Base-by-base conservation (phyloP, 2,888 invertebrate species). In the Torymus aiolomorphi region DNA sequence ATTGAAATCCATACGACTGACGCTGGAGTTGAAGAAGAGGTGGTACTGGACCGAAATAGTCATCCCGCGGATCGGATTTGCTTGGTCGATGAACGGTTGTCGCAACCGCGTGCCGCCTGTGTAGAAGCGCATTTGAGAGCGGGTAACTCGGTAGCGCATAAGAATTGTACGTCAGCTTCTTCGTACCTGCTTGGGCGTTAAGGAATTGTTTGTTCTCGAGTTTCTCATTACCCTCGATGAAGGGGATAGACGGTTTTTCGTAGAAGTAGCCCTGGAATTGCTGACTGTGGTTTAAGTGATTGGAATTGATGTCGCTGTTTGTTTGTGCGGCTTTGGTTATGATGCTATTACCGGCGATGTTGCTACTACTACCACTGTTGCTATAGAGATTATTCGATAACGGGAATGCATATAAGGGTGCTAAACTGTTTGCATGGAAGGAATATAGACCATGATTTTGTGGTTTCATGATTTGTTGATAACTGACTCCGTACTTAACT, bases 31-130 rank as follows among this genome's bases (percentile, higher is more conserved):
- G 82, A 11, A 88, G 86, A 82, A 87, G 88, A 2, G 91, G 88
- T 0, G 93, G 93, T 14, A 92, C 91, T 0, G 93, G 92, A 0
- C 94, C 93, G n/a, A 92, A 90, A 59, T 93, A 92, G 80, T 83
- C 88, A 51, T 84, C 81, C 11, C 82, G 85, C 31, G 42, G 42
- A 5, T 80, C 80, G 1, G 65, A 62, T 62, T 83, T 81, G 49
- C 10, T 66, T 59, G 69, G 61, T 31, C 73, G 69, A 20, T 84
- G 78, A n/a, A 80, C 56, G 1, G 81, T 42, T 42, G 42, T 1
- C 8, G 42, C 42, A 1, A 42, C 70, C 1, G 83, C 67, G 61
- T 87, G 85, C 76, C 85, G 83, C 20, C 85, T 81, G 13, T 83
- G 83, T 20, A 80, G 18, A 0, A 76, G 79, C 0, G 82, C 63